These are phyloP conservation scores for Xerus rutilus DNA, from an alignment of 2,797 vertebrate genomes.

Conservation along the genomic window DNA sequence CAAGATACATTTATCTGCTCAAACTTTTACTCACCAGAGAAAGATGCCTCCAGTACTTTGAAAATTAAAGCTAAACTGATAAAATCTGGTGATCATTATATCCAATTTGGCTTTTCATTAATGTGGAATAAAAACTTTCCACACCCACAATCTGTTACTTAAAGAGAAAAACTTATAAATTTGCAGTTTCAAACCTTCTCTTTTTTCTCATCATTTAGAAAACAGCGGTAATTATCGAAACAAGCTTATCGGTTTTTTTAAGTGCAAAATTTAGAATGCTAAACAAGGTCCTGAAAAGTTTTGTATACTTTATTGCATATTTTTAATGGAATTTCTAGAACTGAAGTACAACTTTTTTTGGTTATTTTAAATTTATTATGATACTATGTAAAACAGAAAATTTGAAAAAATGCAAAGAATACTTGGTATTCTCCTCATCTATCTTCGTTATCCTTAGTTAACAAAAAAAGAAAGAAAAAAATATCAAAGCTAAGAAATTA, in stretches of 20 bases:
- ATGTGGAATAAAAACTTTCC: slow-evolving; percentile 57
- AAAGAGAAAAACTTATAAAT: slow-evolving; percentile 52
- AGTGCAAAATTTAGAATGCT: neutral
- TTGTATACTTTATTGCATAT: neutral
- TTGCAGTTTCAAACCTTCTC: slow-evolving; percentile 44
- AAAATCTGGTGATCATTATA: slow-evolving; percentile 69
- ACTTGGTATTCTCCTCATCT: neutral
- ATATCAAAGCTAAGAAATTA: slow-evolving; percentile 47
- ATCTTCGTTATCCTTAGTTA: neutral
- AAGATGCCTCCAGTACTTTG: slow-evolving; percentile 53
- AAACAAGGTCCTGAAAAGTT: slow-evolving; percentile 43
- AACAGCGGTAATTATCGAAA: slow-evolving; percentile 42
- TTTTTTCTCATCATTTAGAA: slow-evolving; percentile 57
- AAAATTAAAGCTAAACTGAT: slow-evolving; percentile 72
- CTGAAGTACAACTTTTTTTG: neutral
- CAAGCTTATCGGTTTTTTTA: slow-evolving; percentile 46
- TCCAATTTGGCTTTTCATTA: slow-evolving; percentile 75
- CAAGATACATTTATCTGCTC: slow-evolving; percentile 34
- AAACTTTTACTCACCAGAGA: slow-evolving; percentile 55
- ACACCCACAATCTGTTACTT: slow-evolving; percentile 69
- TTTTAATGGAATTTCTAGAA: neutral
- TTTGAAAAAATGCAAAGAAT: neutral
- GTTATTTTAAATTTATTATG: neutral
- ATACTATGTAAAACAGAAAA: slow-evolving; percentile 17
- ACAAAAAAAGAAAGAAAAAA: neutral